A percentile compares a stretch with the other conserved stretches of the same genome.
Evolutionary conservation across 1,140 invertebrate species (phyloP).

Genomic region (Hirudo medicinalis): DNA sequence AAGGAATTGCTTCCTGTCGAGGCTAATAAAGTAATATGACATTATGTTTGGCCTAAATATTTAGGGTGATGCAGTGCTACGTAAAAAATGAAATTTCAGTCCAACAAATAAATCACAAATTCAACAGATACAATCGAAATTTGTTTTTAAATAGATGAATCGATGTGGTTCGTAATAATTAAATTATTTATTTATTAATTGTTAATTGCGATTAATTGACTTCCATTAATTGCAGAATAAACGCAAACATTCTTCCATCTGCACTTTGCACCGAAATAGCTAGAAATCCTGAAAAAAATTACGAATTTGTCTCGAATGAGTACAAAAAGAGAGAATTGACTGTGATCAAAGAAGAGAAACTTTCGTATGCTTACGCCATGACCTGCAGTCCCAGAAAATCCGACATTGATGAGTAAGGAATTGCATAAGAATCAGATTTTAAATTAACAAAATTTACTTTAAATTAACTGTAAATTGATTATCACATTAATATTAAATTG

Average conservation of each 20-base stretch:
- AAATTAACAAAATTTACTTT: background rate
- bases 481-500: background rate
- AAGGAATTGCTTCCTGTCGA: too few relatives aligned
- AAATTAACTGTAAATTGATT: background rate
- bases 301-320: background rate
- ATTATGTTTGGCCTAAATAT: too few relatives aligned
- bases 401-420: background rate
- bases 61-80: too few relatives aligned
- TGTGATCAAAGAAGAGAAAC: background rate
- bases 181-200: background rate
- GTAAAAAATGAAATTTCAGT: too few relatives aligned
- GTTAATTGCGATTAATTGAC: background rate
- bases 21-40: too few relatives aligned
- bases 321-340: background rate
- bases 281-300: background rate
- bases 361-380: background rate
- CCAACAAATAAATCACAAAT: too few relatives aligned
- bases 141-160: too few relatives aligned
- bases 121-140: too few relatives aligned
- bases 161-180: too few relatives aligned
- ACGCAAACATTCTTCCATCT: background rate
- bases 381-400: constrained; percentile 1
- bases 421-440: too few relatives aligned
- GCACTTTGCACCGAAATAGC: background rate
- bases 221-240: background rate